phyloP scores from a whole-genome alignment of 2,113 vertebrate genomes.

The Stigmatopora argus region DNA sequence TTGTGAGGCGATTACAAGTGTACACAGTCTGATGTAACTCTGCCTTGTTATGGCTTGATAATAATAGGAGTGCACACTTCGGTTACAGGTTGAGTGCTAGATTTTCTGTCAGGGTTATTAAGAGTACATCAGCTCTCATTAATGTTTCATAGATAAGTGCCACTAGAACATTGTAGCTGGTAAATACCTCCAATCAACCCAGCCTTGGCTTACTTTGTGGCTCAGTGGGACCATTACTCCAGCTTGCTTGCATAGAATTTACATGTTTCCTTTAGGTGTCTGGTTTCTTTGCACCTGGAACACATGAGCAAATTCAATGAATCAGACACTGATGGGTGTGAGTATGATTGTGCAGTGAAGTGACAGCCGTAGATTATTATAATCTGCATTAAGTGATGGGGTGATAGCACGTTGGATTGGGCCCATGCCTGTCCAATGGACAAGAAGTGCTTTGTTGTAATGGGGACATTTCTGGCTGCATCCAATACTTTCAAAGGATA shows the following conservation, averaged over 20 bases:
- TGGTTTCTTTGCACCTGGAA: background rate
- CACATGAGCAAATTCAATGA: background rate
- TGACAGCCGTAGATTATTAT: background rate
- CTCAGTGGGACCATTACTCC: background rate
- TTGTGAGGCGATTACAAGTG: conserved; percentile 42
- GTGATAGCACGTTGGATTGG: background rate
- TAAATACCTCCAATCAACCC: conserved; percentile 12
- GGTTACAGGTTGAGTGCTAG: conserved; percentile 18
- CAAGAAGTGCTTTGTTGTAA: background rate
- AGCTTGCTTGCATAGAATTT: conserved; percentile 15
- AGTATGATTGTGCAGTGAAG: background rate
- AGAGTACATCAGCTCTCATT: conserved; percentile 36
- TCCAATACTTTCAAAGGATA: background rate
- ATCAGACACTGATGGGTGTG: background rate
- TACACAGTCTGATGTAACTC: conserved; percentile 35
- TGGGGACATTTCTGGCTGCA: background rate
- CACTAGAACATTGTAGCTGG: conserved; percentile 4
- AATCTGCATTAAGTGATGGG: conserved; percentile 2
- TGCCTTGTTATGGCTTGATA: conserved; percentile 18
- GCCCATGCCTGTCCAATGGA: background rate
- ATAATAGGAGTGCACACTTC: conserved; percentile 25
- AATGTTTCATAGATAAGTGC: conserved; percentile 19
- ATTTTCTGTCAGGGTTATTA: conserved; percentile 35
- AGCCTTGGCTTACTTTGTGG: conserved; percentile 6
- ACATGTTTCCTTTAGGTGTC: conserved; percentile 19